phyloP scores from a whole-genome alignment of 35 echinoderm and acorn worm genomes.

The Apostichopus californicus region DNA sequence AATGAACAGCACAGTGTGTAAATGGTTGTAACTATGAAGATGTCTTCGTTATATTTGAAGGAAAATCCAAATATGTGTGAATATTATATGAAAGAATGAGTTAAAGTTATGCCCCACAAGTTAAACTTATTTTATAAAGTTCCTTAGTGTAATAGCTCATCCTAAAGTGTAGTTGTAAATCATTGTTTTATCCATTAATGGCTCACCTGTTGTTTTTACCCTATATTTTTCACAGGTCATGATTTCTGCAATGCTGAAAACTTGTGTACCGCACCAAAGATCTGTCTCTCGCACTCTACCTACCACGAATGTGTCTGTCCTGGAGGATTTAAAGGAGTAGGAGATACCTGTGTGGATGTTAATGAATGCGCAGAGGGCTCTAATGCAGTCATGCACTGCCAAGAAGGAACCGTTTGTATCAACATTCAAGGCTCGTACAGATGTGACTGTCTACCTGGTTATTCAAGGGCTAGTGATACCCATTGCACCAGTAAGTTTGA shows the following conservation, averaged over 20 bases:
- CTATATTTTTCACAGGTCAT: conserved; percentile 49
- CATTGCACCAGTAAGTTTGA: conserved; percentile 69
- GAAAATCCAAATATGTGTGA: no score
- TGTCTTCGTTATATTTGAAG: no score
- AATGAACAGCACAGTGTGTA: no score
- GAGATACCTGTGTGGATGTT: conserved; percentile 75
- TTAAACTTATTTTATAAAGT: no score
- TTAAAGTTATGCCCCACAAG: no score
- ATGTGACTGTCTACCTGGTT: conserved; percentile 80
- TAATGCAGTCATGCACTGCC: conserved; percentile 61
- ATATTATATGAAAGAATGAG: no score
- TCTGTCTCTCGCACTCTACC: conserved; percentile 71
- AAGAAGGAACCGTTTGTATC: conserved; percentile 75
- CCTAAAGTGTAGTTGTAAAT: no score
- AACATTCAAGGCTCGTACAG: conserved; percentile 68
- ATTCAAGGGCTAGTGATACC: conserved; percentile 66
- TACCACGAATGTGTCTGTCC: conserved; percentile 77
- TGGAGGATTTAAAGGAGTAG: conserved; percentile 56
- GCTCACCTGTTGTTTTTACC: not conserved
- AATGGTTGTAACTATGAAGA: no score
- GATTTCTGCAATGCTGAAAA: conserved; percentile 77
- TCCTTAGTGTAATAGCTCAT: no score
- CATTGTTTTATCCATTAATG: no score
- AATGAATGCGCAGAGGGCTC: conserved; percentile 63
- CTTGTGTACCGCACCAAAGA: conserved; percentile 68